Base-by-base conservation (phyloP, 64 coral and sea anemone genomes). In the Montipora efflorescens region DNA sequence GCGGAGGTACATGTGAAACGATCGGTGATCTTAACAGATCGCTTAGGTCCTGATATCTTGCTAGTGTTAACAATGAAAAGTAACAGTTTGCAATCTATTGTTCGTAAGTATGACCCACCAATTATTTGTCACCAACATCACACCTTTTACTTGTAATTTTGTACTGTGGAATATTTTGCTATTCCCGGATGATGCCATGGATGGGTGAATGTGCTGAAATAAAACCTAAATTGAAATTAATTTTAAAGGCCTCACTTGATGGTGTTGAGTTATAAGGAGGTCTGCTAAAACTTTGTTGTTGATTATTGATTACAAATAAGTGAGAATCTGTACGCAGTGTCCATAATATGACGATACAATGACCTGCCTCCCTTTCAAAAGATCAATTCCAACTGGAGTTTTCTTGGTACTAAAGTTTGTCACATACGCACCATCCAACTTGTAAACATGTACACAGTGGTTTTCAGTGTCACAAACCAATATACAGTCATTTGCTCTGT, bases 401-500 rank as follows among this genome's bases (percentile, higher is more conserved):
- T 98, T 98, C 50, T 95, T 98, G 74, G 96, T 98, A 80, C 80
- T 84, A 82, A 98, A 93, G 25, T 93, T 95, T 19, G 89, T 78
- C 16, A 95, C 76, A 75, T 89, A 98, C 4, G 86, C 90, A 50
- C 96, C 96, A 70, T 98, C 93, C 20, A 95, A 78, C 74, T 78
- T 93, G 55, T 93, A 90, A 52, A 98, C 80, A 43, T 98, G 96
- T 15, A 98, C 53, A 76, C 76, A 62, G 44, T 93, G 75, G 44
- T 98, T 98, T 47, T 88, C 93, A 93, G 93, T 98, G 75, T 98
- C 96, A 45, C 86, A 95, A 3, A 98, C 96, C 74, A 98, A 88
- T 18, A 98, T 15, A 20, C 83, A 78, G 8, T 93, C 94, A 82
- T 93, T 90, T 14, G 79, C 44, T n/a, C 76, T 75, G 67, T 98